Evolutionary conservation across 2,888 invertebrate species (phyloP), one percentile per base, ranked within the genome.

Genomic region (Carpatolechia fugitivella): DNA sequence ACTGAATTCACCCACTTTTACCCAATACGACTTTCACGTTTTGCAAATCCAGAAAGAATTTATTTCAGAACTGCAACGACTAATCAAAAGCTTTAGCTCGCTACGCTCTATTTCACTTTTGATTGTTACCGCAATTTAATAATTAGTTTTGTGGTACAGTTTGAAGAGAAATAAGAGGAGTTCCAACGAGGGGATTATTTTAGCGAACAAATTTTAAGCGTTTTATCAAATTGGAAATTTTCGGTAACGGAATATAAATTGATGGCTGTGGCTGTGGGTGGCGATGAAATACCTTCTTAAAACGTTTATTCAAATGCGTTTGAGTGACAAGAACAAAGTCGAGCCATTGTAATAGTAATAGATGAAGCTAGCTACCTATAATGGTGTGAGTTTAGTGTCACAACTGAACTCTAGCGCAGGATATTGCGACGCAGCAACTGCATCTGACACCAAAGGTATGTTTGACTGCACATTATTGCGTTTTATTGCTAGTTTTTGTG

Each of bases 401-500:
- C 38, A 47, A 44, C 24, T 38, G 38, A 35, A 24, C 29, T 20
- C 5, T 47, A 50, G 51, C 58, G 57, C 52, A 52, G 70, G 76
- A 76, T 80, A 81, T 81, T 81, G 80, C 75, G 71, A 74, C 72
- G 72, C 68, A 68, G 75, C 82, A 83, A 79, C 83, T 83, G 85
- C 73, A 75, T 74, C 69, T 76, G 80, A 84, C 85, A 75, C 67
- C 64, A 63, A 65, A 61, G 60, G 64, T 56, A 55, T 65, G 52
- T 54, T 61, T 65, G 64, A 70, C 71, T 64, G 67, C 65, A 73
- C 72, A 71, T 71, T 78, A 74, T 78, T 74, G 75, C 72, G 65
- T 52, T 64, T 69, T 69, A 75, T 71, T 72, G 72, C 70, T 68
- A 68, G 40, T 57, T 44, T 24, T n/a, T 6, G 3, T 24, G 59